These are phyloP conservation scores for Excalfactoria chinensis DNA, from an alignment of 2,113 vertebrate species.

Conservation along the genomic window DNA sequence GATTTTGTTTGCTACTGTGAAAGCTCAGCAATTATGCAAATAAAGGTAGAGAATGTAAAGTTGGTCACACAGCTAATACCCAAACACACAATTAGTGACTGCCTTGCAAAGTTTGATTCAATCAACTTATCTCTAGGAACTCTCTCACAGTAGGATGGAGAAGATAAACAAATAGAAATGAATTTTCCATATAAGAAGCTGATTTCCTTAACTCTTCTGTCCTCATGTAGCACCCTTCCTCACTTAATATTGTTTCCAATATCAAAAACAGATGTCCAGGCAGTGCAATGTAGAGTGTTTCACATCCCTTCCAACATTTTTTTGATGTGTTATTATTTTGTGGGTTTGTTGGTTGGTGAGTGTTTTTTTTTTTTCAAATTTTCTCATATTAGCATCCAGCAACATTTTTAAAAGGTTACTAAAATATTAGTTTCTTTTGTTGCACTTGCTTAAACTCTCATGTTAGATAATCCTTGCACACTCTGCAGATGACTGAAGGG, in stretches of 20 bases:
- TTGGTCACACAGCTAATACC: neutral
- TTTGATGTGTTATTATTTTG: neutral
- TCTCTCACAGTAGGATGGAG: neutral
- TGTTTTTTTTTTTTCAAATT: fast-evolving
- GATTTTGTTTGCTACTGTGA: neutral
- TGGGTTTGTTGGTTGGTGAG: neutral
- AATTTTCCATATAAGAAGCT: neutral
- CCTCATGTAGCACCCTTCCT: neutral
- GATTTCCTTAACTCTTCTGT: neutral
- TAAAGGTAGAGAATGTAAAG: neutral
- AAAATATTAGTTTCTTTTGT: neutral
- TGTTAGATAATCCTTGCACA: neutral
- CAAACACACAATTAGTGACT: neutral
- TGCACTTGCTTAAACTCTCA: neutral
- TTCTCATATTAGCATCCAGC: neutral
- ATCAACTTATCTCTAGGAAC: neutral
- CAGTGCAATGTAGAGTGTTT: neutral
- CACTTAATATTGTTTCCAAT: neutral
- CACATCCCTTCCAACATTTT: neutral
- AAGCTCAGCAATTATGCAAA: neutral
- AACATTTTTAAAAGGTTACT: neutral
- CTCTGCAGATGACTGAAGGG: neutral
- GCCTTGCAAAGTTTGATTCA: neutral
- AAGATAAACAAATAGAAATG: neutral
- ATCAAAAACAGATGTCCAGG: neutral